A percentile compares a stretch with the other conserved stretches of the same genome.
Evolutionary conservation across 2,888 invertebrate species (phyloP).

Genomic region (Thereva nobilitata): DNA sequence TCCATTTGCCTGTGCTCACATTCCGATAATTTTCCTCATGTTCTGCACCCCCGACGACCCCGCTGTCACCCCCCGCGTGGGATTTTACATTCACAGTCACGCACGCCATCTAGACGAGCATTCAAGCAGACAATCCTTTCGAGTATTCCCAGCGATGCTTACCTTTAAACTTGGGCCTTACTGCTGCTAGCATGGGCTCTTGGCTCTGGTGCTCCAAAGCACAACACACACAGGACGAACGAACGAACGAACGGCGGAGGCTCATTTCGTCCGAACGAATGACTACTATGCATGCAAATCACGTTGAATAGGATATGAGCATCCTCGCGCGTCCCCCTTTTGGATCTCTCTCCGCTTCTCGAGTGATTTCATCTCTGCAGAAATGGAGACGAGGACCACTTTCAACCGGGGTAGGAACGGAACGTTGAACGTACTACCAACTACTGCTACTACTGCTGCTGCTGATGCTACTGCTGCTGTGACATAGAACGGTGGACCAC

Average conservation of each 20-base stretch:
- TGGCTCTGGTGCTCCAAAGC: not conserved
- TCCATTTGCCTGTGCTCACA: conserved; percentile 33
- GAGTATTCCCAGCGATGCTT: conserved; percentile 3
- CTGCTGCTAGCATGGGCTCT: conserved; percentile 3
- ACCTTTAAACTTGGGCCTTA: conserved; percentile 5
- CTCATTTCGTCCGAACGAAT: conserved; percentile 9
- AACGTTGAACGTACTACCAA: conserved; percentile 2
- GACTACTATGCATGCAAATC: conserved; percentile 35
- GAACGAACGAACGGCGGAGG: not conserved
- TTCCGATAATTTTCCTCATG: conserved; percentile 21
- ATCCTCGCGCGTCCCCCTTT: conserved; percentile 23
- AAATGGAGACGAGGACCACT: not conserved
- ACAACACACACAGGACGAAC: not conserved
- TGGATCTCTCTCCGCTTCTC: no score
- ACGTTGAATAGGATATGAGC: conserved; percentile 33
- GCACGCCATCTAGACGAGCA: conserved; percentile 18
- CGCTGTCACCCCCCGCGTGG: not conserved
- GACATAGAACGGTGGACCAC: no score
- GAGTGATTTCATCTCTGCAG: not conserved
- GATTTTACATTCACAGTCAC: conserved; percentile 17
- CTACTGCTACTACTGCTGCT: no score
- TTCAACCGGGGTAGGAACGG: not conserved
- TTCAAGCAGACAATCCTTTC: conserved; percentile 23
- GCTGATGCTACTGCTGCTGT: no score
- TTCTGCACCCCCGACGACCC: not conserved